A percentile compares a stretch with the other conserved stretches of the same genome.
These are phyloP conservation scores for Phortica magna DNA, from an alignment of 2,888 invertebrate genomes.

Conservation along the genomic window DNA sequence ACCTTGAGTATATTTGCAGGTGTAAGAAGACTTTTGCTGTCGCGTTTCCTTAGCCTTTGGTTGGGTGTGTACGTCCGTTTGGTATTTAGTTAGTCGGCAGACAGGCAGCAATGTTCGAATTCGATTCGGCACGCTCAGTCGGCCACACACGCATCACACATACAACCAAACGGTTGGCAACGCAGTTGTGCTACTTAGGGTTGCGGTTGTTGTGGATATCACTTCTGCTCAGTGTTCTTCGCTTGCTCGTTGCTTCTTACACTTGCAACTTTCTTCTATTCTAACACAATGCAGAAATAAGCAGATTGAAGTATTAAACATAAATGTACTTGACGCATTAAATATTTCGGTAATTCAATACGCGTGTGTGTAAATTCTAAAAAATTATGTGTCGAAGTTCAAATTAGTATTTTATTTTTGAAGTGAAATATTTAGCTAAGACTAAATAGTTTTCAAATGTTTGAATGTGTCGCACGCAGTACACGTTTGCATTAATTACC, in stretches of 20 bases:
- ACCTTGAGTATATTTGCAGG: neutral
- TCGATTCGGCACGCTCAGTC: neutral
- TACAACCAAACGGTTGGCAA: constrained; percentile 1
- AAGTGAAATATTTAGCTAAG: too few relatives aligned
- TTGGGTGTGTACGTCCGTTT: neutral
- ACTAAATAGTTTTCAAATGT: too few relatives aligned
- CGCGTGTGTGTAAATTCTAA: too few relatives aligned
- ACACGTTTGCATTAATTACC: too few relatives aligned
- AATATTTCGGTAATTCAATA: neutral
- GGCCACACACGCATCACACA: neutral
- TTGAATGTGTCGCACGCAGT: too few relatives aligned
- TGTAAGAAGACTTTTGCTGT: neutral
- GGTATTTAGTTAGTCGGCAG: neutral
- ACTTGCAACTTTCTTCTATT: constrained; percentile 38
- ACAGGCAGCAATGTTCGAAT: too few relatives aligned
- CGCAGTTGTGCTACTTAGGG: constrained; percentile 62
- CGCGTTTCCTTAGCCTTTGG: neutral
- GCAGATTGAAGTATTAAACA: too few relatives aligned
- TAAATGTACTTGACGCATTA: neutral
- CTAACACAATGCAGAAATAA: constrained; percentile 2
- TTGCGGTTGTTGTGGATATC: constrained; percentile 72
- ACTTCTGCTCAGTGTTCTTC: constrained; percentile 42
- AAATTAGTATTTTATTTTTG: too few relatives aligned
- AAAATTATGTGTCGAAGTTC: too few relatives aligned
- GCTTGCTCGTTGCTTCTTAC: constrained; percentile 39